Evolutionary conservation across 2,888 invertebrate species (phyloP), one percentile per base, ranked within the genome.

Genomic region (Drosophila heteroneura): DNA sequence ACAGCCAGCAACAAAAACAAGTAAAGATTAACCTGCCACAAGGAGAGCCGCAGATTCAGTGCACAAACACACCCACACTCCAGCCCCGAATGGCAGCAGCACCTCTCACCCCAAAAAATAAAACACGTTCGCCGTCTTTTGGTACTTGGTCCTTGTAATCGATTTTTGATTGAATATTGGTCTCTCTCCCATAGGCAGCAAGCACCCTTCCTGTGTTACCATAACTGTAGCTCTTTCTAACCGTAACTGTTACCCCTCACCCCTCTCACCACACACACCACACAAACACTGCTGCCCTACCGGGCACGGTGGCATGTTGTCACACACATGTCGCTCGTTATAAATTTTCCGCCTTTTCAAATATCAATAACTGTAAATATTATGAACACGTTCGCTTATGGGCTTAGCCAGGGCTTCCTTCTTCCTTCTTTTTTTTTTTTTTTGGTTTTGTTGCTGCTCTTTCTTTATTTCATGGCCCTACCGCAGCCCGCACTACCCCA

Each of bases 121-220:
- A 12, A 66, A 60, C 76, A 76, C 79, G 79, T 78, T 76, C 58
- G 33, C 65, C 62, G 70, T 49, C 32, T 32, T 67, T 71, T 60
- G 70, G 61, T 70, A 68, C 63, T 64, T 70, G 76, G 64, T 72
- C 68, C 72, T 76, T 91, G 91, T 93, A 93, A 93, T 93, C 93
- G 93, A 93, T 93, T 93, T 93, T 93, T 93, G 93, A 93, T 93
- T 93, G 93, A 93, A 93, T 93, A 93, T 93, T 88, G 89, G 82
- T 72, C 85, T 71, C 83, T 81, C 69, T 76, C 78, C 78, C 53
- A 26, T 19, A 22, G 41, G 10, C 41, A n/a, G 37, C 37, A 7
- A 2, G 67, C 83, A 73, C 81, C 80, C 77, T 74, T 72, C 87
- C 61, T 19, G 39, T 44, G 61, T 61, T 53, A 32, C 49, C 59